A percentile compares a stretch with the other conserved stretches of the same genome.
Evolutionary conservation across 2,113 vertebrate genomes (phyloP).

Genomic region (Formicarius rufipectus): DNA sequence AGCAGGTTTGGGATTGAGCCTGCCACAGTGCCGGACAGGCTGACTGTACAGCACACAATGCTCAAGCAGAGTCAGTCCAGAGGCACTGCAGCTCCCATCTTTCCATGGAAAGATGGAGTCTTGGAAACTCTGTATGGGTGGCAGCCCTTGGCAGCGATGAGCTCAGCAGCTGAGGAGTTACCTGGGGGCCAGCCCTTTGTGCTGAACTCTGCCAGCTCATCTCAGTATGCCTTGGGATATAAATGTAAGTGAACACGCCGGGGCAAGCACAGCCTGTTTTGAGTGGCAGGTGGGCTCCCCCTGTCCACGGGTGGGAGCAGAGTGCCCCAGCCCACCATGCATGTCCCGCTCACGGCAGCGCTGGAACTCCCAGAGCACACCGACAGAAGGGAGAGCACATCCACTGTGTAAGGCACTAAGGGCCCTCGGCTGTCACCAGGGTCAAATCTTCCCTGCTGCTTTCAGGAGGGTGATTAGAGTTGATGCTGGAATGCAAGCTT

Average conservation of each 20-base stretch:
- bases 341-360: background rate
- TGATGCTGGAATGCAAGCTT: background rate
- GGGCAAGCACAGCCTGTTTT: background rate
- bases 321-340: accelerated
- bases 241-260: accelerated
- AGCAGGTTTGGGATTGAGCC: background rate
- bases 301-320: background rate
- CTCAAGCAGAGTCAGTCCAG: background rate
- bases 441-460: background rate
- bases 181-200: background rate
- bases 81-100: background rate
- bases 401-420: background rate
- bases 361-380: accelerated
- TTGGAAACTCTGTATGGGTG: background rate
- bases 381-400: background rate
- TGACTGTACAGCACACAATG: accelerated
- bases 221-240: background rate
- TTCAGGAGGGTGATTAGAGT: background rate
- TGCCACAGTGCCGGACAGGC: accelerated
- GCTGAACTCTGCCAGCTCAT: background rate
- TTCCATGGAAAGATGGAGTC: background rate
- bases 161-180: background rate
- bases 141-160: background rate
- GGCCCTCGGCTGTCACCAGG: background rate
- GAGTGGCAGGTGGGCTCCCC: background rate